Percentiles rank a stretch among this genome's conserved stretches.
Conservation (phyloP, 2,797 vertebrate genomes). For the Syndactyla subalaris region DNA sequence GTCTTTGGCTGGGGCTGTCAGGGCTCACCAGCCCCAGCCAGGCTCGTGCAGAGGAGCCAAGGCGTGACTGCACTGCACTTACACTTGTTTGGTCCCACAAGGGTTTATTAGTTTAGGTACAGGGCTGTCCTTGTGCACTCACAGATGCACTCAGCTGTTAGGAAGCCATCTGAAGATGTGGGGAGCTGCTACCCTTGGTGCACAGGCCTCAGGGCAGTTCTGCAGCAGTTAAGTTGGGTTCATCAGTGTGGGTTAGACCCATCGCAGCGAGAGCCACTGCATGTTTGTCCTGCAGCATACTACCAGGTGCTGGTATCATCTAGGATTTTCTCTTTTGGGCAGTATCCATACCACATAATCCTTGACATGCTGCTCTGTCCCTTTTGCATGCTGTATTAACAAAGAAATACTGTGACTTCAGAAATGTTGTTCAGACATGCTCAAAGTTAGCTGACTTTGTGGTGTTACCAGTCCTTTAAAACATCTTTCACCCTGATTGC, state of each 20-base stretch:
- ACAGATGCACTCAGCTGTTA: background rate
- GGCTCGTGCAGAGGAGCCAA: background rate
- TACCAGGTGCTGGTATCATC: background rate
- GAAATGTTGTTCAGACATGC: background rate
- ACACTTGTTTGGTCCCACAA: too few relatives aligned
- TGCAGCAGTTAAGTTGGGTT: background rate
- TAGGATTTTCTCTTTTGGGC: background rate
- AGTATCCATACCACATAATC: background rate
- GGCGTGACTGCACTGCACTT: background rate
- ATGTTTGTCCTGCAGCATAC: fast-evolving
- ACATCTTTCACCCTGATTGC: background rate
- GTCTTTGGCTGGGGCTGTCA: background rate
- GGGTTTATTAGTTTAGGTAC: background rate
- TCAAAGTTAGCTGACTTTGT: background rate
- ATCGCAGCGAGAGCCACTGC: background rate
- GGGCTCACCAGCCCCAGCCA: too few relatives aligned
- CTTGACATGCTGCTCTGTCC: background rate
- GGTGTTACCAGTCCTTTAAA: background rate
- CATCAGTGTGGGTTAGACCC: background rate
- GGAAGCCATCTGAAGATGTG: background rate
- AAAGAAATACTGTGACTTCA: background rate
- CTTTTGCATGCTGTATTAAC: background rate
- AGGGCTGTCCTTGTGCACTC: background rate
- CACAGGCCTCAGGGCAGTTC: background rate
- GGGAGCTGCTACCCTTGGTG: background rate